Percentiles rank a stretch among this genome's conserved stretches.
These are phyloP conservation scores for Proctacanthus coquilletti DNA, from an alignment of 1,140 invertebrate genomes.

Conservation along the genomic window DNA sequence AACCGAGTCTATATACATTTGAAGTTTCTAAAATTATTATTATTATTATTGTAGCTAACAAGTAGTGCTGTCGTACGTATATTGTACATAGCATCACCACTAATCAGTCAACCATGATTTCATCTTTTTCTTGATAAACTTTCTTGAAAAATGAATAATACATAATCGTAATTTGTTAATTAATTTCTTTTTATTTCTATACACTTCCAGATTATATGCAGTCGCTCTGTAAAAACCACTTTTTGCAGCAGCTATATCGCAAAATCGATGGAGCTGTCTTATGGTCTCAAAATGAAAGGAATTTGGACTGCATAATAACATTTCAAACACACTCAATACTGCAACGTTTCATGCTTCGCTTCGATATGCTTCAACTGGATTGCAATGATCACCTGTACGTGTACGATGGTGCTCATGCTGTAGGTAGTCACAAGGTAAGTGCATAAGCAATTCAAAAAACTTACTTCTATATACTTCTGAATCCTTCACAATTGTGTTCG, in stretches of 20 bases:
- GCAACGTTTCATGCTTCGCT: constrained; percentile 84
- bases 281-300: constrained; percentile 72
- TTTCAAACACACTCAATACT: constrained; percentile 87
- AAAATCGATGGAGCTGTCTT: constrained; percentile 83
- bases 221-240: constrained; percentile 71
- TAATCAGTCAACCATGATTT: too few relatives aligned
- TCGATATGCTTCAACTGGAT: constrained; percentile 63
- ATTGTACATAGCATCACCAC: too few relatives aligned
- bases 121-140: too few relatives aligned
- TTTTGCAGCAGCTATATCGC: constrained; percentile 67
- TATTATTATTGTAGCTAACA: too few relatives aligned
- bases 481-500: too few relatives aligned
- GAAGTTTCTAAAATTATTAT: too few relatives aligned
- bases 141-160: too few relatives aligned
- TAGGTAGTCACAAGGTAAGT: constrained; percentile 67
- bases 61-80: too few relatives aligned
- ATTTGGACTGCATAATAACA: constrained; percentile 78
- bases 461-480: too few relatives aligned
- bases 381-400: constrained; percentile 88
- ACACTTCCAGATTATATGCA: constrained; percentile 69
- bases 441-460: too few relatives aligned
- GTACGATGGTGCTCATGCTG: constrained; percentile 80
- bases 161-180: too few relatives aligned
- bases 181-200: constrained; percentile 16
- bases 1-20: too few relatives aligned